A percentile compares a stretch with the other conserved stretches of the same genome.
Evolutionary conservation across 2,888 invertebrate species (phyloP).

Genomic region (Drosophila infuscata): DNA sequence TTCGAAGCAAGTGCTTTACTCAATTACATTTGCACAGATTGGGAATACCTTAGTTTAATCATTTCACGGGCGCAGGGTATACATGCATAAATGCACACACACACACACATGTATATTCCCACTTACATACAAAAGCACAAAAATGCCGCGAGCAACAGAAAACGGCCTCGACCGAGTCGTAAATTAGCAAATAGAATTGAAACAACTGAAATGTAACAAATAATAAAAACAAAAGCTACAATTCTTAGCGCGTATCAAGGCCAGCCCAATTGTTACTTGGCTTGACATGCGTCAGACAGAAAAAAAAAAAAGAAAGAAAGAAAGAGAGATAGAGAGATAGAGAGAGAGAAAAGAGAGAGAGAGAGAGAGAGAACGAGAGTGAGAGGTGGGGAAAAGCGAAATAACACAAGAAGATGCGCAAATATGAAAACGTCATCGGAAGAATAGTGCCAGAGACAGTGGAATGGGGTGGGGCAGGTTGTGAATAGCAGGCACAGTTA

Average conservation of each 20-base stretch:
- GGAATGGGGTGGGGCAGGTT: background rate
- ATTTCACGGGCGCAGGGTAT: slow-evolving; percentile 10
- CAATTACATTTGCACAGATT: background rate
- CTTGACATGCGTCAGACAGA: slow-evolving; percentile 10
- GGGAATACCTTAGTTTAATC: background rate
- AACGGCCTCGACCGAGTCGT: slow-evolving; percentile 43
- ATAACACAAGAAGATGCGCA: slow-evolving; percentile 1
- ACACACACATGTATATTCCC: background rate
- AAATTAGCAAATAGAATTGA: slow-evolving; percentile 66
- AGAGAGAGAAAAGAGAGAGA: background rate
- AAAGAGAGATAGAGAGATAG: background rate
- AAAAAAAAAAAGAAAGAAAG: background rate
- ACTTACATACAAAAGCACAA: background rate
- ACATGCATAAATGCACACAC: background rate
- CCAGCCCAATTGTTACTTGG: slow-evolving; percentile 56
- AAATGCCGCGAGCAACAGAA: slow-evolving; percentile 7
- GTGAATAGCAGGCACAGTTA: background rate
- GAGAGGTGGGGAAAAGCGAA: background rate
- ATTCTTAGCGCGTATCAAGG: slow-evolving; percentile 65
- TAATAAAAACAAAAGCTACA: slow-evolving; percentile 44
- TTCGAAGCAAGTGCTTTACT: background rate
- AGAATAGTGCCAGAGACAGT: background rate
- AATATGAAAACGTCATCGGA: slow-evolving; percentile 3
- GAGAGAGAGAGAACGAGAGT: background rate
- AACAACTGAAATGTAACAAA: slow-evolving; percentile 41